phyloP scores from a whole-genome alignment of 2,113 vertebrate genomes.

The Asarcornis scutulata region DNA sequence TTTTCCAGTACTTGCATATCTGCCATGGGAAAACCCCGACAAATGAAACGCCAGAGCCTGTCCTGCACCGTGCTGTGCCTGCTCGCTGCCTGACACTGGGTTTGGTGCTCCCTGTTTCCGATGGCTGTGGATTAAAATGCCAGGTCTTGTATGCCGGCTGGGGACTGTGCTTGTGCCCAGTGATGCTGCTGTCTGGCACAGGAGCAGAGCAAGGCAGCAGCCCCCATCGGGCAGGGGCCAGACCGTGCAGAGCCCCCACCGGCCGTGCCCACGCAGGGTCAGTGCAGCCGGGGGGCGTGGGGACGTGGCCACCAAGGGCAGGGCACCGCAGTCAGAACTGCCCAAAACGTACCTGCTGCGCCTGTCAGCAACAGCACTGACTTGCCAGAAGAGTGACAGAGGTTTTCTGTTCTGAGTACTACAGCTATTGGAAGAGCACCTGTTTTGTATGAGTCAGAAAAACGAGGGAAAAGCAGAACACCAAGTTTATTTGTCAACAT shows the following conservation, averaged over 20 bases:
- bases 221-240: not conserved
- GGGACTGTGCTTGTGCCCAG: rapidly evolving
- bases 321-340: rapidly evolving
- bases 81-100: rapidly evolving
- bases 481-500: not conserved
- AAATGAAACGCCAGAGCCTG: not conserved
- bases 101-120: not conserved
- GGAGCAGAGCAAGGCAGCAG: too few relatives aligned
- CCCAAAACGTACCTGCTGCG: not conserved
- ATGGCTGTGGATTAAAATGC: not conserved
- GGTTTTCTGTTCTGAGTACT: not conserved
- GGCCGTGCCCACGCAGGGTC: not conserved
- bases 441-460: not conserved
- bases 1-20: not conserved
- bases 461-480: not conserved
- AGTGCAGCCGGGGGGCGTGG: rapidly evolving
- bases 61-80: rapidly evolving
- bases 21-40: not conserved
- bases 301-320: not conserved
- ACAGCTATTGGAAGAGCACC: not conserved
- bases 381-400: not conserved
- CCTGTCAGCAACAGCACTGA: not conserved
- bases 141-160: rapidly evolving
- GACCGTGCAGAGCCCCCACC: rapidly evolving
- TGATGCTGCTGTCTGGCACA: rapidly evolving